These are phyloP conservation scores for Tenthredo amoena DNA, from an alignment of 2,888 invertebrate genomes.

Conservation along the genomic window DNA sequence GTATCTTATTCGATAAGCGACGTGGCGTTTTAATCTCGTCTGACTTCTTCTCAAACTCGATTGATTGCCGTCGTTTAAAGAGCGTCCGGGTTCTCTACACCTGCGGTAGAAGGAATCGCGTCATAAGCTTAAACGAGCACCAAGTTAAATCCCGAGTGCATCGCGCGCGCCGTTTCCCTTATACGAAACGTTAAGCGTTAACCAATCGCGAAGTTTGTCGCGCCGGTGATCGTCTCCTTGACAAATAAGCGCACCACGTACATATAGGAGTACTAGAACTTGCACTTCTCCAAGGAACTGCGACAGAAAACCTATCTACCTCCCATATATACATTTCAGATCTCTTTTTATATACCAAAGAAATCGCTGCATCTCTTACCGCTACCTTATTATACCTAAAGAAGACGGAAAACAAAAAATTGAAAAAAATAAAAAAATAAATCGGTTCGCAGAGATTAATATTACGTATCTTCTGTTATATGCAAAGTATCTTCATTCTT, in stretches of 20 bases:
- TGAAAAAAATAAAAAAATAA: too few species aligned
- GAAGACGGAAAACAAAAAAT: too few species aligned
- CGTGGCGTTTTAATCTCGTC: background rate
- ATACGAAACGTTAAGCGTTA: constrained; percentile 22
- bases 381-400: too few species aligned
- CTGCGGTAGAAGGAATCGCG: background rate
- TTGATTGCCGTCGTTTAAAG: constrained; percentile 43
- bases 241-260: constrained; percentile 26
- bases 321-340: background rate
- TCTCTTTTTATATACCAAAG: too few species aligned
- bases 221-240: constrained; percentile 7
- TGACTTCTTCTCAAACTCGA: constrained; percentile 46
- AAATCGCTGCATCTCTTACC: too few species aligned
- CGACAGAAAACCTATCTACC: background rate
- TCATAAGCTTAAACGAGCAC: background rate
- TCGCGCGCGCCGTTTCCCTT: background rate
- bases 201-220: constrained; percentile 26
- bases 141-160: background rate
- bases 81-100: constrained; percentile 7
- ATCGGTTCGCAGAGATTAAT: too few species aligned
- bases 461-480: background rate
- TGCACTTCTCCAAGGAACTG: too few species aligned
- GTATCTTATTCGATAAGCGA: constrained; percentile 1
- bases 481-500: background rate
- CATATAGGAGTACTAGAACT: background rate